Conservation (phyloP, 37 sponge, comb jelly and placozoan genomes). For the Aphrocallistes beatrix region DNA sequence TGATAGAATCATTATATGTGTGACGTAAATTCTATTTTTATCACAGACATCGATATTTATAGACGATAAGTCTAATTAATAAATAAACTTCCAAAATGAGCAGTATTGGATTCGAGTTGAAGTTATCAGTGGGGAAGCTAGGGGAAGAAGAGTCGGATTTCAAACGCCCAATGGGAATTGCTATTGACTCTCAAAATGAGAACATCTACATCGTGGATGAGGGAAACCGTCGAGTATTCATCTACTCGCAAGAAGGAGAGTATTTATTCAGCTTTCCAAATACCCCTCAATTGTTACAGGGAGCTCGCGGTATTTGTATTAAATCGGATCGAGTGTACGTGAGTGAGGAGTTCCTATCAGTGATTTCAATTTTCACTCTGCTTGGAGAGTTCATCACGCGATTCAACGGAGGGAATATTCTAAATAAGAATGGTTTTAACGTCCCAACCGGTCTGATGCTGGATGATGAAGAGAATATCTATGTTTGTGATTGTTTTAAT, state of each 20-base stretch:
- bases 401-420: not conserved
- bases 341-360: not conserved
- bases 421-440: not conserved
- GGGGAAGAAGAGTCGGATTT: not conserved
- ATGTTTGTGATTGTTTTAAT: not conserved
- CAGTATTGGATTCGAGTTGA: not conserved
- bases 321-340: not conserved
- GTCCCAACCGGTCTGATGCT: not conserved
- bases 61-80: no score
- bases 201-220: conserved; percentile 8
- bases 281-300: not conserved
- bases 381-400: not conserved
- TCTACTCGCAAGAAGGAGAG: not conserved
- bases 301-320: not conserved
- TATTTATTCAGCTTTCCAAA: not conserved
- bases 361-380: not conserved
- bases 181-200: not conserved
- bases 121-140: not conserved
- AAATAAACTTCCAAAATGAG: no score
- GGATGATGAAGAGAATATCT: not conserved
- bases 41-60: no score
- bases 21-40: no score
- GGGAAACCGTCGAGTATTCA: not conserved
- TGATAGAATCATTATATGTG: no score
- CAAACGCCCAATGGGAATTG: not conserved